Evolutionary conservation across 2,797 vertebrate species (phyloP).

Genomic region (Zenarchopterus dispar): DNA sequence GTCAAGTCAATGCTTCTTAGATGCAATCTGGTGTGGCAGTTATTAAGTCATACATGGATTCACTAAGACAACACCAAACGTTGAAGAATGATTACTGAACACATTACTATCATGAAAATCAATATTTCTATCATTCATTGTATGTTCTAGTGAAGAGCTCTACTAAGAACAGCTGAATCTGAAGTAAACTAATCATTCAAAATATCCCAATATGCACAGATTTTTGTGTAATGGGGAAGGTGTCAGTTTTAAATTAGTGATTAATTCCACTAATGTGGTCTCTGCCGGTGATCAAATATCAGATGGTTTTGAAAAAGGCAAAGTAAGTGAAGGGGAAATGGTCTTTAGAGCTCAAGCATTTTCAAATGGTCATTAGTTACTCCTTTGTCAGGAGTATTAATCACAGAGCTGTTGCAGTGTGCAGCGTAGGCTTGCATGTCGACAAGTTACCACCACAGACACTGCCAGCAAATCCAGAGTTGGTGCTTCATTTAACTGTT

Average conservation of each 20-base stretch:
- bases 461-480: slow-evolving; percentile 10
- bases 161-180: slow-evolving; percentile 37
- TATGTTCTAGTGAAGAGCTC: slow-evolving; percentile 14
- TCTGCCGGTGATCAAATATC: slow-evolving; percentile 82
- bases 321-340: slow-evolving; percentile 85
- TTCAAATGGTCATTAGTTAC: slow-evolving; percentile 85
- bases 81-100: slow-evolving; percentile 14
- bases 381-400: slow-evolving; percentile 84
- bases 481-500: slow-evolving; percentile 16
- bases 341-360: slow-evolving; percentile 81
- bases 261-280: slow-evolving; percentile 77
- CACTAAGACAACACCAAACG: not conserved
- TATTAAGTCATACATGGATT: slow-evolving; percentile 5
- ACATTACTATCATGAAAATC: slow-evolving; percentile 3
- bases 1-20: slow-evolving; percentile 24
- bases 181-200: slow-evolving; percentile 40
- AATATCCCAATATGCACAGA: slow-evolving; percentile 27
- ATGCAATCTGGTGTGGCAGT: slow-evolving; percentile 8
- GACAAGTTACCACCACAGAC: slow-evolving; percentile 26
- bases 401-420: slow-evolving; percentile 73
- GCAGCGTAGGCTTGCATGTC: slow-evolving; percentile 39
- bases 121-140: slow-evolving; percentile 5
- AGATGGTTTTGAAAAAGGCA: slow-evolving; percentile 80
- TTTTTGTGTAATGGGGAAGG: slow-evolving; percentile 61
- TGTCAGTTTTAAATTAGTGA: slow-evolving; percentile 70